Evolutionary conservation across 1,140 invertebrate species (phyloP).

Genomic region (Heliconius nattereri): DNA sequence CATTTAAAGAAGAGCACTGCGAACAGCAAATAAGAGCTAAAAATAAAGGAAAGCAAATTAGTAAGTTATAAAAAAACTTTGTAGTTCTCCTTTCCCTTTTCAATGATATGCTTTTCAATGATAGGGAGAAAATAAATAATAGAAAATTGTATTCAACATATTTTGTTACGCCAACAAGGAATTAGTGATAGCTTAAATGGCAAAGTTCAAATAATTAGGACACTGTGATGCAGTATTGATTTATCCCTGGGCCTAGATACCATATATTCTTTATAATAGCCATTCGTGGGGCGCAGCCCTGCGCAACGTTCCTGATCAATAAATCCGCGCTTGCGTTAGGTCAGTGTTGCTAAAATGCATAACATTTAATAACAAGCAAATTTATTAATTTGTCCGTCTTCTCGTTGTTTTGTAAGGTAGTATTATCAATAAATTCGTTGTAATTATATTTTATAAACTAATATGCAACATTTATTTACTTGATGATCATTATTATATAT

Average conservation of each 20-base stretch:
- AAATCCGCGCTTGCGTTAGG: conserved; percentile 32
- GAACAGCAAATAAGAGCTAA: too few species aligned
- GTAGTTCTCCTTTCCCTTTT: neutral
- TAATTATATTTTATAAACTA: neutral
- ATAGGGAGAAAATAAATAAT: neutral
- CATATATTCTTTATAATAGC: neutral
- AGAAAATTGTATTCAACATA: neutral
- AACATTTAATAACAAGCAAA: neutral
- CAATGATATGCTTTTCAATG: too few species aligned
- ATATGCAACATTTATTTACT: neutral
- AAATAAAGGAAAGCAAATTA: too few species aligned
- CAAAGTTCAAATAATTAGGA: conserved; percentile 11
- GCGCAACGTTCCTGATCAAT: conserved; percentile 15
- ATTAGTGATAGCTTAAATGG: neutral
- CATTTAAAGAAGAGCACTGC: too few species aligned
- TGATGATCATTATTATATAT: neutral
- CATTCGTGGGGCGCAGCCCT: neutral
- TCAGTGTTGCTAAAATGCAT: conserved; percentile 26
- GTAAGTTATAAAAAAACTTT: too few species aligned
- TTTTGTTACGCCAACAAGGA: neutral
- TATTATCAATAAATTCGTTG: neutral
- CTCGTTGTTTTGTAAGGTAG: neutral
- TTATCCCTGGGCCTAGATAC: conserved; percentile 19
- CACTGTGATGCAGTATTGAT: conserved; percentile 20
- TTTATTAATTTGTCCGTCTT: conserved; percentile 7